Percentiles rank a stretch among this genome's conserved stretches.
Conservation (phyloP, 2,113 vertebrate genomes). For the Proterorhinus semilunaris region DNA sequence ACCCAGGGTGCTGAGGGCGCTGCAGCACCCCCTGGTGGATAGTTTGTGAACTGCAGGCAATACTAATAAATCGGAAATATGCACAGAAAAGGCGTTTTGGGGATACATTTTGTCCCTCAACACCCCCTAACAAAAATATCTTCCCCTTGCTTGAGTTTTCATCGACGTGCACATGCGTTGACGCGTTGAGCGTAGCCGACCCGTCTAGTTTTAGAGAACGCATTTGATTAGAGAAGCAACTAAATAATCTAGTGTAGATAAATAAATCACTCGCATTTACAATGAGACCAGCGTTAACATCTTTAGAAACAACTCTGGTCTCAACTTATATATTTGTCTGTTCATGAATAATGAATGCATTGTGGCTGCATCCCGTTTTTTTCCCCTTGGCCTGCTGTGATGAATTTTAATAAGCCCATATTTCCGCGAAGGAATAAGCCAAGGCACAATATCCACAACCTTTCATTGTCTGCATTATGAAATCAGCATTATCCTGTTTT, state of each 20-base stretch:
- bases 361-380: background rate
- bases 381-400: background rate
- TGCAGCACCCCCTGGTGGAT: too few species aligned
- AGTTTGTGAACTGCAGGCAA: too few species aligned
- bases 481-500: background rate
- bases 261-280: background rate
- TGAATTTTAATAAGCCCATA: conserved; percentile 2
- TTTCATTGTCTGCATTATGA: background rate
- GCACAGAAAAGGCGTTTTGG: too few species aligned
- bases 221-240: background rate
- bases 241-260: background rate
- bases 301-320: background rate
- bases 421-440: background rate
- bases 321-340: background rate
- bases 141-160: too few species aligned
- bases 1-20: too few species aligned
- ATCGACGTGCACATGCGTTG: too few species aligned
- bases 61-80: too few species aligned
- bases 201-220: too few species aligned
- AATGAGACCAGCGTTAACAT: background rate
- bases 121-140: too few species aligned
- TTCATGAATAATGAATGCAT: conserved; percentile 1
- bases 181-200: too few species aligned
- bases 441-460: background rate
- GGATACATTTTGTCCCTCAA: too few species aligned